Evolutionary conservation across 2,113 vertebrate species (phyloP), one percentile per base, ranked within the genome.

Genomic region (Emydura subglobosa): DNA sequence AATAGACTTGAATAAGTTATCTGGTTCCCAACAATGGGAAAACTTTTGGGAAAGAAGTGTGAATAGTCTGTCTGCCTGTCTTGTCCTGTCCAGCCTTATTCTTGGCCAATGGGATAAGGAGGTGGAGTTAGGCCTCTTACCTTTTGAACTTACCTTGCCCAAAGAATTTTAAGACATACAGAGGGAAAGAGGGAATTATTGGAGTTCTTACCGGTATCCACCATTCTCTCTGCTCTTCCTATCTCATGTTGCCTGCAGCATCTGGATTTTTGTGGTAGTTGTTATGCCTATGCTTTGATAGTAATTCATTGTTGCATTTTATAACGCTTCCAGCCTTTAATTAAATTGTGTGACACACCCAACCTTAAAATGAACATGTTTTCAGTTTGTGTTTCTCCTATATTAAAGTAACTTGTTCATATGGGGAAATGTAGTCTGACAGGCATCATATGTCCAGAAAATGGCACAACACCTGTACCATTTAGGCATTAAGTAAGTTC

Each of bases 121-220:
- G 16, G 29, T 1, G 51, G 44, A 53, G 47, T 51, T 31, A 5
- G 14, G 42, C 8, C 12, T 39, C 19, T 17, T 19, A 17, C 24
- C 59, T 79, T 72, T 7, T 2, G 50, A 25, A 42, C 2, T 61
- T n/a, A 25, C 49, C 27, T 84, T 34, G 17, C 31, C n/a, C 54
- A 24, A 14, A 2, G 42, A n/a, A 10, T 12, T 11, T 2, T 5
- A 16, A 79, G 57, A n/a, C 59, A 3, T 2, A 1, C 0, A 10
- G 39, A 4, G 22, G 42, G 42, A 21, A 57, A 72, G 22, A 42
- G 50, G 44, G 51, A 2, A 39, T 82, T 39, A 2, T 53, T n/a
- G 65, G 21, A 14, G 3, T 7, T 24, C 57, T 1, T 79, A 10
- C 17, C 21, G 39, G 42, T 76, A 3, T 47, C 24, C 42, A 47